Conservation (phyloP, 2,113 vertebrate species). For the Tiliqua scincoides region DNA sequence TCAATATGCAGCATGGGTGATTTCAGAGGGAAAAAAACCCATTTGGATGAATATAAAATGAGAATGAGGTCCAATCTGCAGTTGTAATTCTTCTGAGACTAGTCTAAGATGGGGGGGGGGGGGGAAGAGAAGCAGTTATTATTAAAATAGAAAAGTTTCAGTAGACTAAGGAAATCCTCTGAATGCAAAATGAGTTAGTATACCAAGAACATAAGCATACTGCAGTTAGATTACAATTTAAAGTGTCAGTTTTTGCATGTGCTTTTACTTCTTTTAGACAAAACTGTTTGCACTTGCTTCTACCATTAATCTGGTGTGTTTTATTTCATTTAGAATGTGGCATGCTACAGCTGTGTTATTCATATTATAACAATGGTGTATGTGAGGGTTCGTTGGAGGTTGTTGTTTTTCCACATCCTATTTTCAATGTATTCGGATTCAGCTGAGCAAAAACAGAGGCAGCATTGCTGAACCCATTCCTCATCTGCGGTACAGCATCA, state of each 20-base stretch:
- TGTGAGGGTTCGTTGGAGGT: neutral
- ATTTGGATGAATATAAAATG: slow-evolving; percentile 1
- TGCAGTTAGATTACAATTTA: slow-evolving; percentile 42
- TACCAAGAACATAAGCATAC: neutral
- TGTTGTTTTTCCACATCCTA: neutral
- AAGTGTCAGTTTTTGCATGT: slow-evolving; percentile 9
- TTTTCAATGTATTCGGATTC: too few species aligned
- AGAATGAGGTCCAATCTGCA: slow-evolving; percentile 43
- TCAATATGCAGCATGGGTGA: slow-evolving; percentile 34
- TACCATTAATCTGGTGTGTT: slow-evolving; percentile 35
- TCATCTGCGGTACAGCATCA: too few species aligned
- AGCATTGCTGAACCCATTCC: too few species aligned
- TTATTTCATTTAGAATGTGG: slow-evolving; percentile 32
- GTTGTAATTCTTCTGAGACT: slow-evolving; percentile 27
- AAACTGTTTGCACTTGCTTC: slow-evolving; percentile 28
- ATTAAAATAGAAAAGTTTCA: slow-evolving; percentile 46
- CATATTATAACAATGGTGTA: neutral
- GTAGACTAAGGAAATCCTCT: slow-evolving; percentile 21
- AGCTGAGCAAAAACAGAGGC: too few species aligned
- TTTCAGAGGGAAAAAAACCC: neutral
- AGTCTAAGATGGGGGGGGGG: neutral
- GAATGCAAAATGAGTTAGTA: slow-evolving; percentile 45
- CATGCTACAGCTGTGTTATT: slow-evolving; percentile 23
- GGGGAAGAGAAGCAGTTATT: slow-evolving; percentile 52
- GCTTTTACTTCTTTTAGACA: slow-evolving; percentile 38